Percentiles rank a stretch among this genome's conserved stretches.
phyloP scores from a whole-genome alignment of 2,888 invertebrate genomes.

The Hoplodrina ambigua region DNA sequence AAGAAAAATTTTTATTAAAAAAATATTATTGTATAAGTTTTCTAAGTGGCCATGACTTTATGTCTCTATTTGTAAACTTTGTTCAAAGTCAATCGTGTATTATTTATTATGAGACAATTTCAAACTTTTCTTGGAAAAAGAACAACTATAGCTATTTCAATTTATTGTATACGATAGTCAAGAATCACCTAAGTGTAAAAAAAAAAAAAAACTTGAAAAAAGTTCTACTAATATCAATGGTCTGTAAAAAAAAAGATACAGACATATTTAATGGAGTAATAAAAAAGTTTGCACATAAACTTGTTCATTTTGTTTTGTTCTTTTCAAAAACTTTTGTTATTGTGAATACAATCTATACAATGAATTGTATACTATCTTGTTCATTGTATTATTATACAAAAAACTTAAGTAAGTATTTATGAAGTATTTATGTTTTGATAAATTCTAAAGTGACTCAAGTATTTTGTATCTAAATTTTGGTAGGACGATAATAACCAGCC shows the following conservation, averaged over 20 bases:
- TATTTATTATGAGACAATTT: neutral
- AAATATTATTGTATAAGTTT: too few species aligned
- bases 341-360: slow-evolving; percentile 7
- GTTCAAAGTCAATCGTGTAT: neutral
- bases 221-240: slow-evolving; percentile 12
- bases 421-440: neutral
- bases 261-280: slow-evolving; percentile 23
- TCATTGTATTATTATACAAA: neutral
- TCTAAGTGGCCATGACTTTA: too few species aligned
- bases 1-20: too few species aligned
- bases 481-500: too few species aligned
- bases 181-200: neutral
- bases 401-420: too few species aligned
- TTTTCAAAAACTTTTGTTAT: slow-evolving; percentile 3
- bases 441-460: too few species aligned
- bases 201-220: neutral
- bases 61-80: too few species aligned
- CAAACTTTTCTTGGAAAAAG: neutral
- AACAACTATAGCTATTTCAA: neutral
- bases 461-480: too few species aligned
- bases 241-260: slow-evolving; percentile 34
- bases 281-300: slow-evolving; percentile 26
- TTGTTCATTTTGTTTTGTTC: slow-evolving; percentile 14
- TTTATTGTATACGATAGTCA: neutral
- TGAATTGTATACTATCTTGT: neutral